These are phyloP conservation scores for Lynx canadensis DNA, from an alignment of 2,113 vertebrate species.

Conservation along the genomic window DNA sequence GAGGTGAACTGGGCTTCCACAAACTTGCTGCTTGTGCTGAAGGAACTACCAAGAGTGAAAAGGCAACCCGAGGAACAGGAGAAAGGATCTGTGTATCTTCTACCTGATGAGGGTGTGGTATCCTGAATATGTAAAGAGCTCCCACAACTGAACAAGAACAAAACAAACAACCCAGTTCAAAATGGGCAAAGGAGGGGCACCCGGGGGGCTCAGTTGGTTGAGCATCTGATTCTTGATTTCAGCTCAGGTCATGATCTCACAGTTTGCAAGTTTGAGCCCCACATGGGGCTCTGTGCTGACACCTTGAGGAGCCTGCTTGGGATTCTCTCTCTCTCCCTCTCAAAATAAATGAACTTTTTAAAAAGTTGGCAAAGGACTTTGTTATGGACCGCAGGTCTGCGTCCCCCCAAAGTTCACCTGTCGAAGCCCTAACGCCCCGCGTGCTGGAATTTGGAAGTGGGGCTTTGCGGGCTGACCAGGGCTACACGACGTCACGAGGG, in stretches of 20 bases:
- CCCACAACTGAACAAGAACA: neutral
- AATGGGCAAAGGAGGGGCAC: neutral
- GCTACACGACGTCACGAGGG: neutral
- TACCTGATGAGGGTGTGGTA: neutral
- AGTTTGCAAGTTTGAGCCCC: too few relatives aligned
- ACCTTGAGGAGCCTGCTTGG: too few relatives aligned
- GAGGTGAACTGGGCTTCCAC: neutral
- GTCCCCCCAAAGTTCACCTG: neutral
- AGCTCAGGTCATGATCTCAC: too few relatives aligned
- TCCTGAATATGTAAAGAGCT: neutral
- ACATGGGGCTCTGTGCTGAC: too few relatives aligned
- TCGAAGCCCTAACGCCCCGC: neutral
- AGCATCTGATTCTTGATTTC: too few relatives aligned
- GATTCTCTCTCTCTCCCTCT: too few relatives aligned
- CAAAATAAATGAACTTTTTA: too few relatives aligned
- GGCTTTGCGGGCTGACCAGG: neutral
- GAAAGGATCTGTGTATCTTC: too few relatives aligned
- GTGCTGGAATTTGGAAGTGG: neutral
- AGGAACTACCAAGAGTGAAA: neutral
- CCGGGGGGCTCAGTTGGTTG: too few relatives aligned
- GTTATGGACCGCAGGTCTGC: neutral
- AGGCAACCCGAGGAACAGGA: accelerated
- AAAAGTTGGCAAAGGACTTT: neutral
- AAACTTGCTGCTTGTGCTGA: neutral
- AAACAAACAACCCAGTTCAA: neutral